Base-by-base conservation (phyloP, 2,113 vertebrate genomes). In the Fregata magnificens region DNA sequence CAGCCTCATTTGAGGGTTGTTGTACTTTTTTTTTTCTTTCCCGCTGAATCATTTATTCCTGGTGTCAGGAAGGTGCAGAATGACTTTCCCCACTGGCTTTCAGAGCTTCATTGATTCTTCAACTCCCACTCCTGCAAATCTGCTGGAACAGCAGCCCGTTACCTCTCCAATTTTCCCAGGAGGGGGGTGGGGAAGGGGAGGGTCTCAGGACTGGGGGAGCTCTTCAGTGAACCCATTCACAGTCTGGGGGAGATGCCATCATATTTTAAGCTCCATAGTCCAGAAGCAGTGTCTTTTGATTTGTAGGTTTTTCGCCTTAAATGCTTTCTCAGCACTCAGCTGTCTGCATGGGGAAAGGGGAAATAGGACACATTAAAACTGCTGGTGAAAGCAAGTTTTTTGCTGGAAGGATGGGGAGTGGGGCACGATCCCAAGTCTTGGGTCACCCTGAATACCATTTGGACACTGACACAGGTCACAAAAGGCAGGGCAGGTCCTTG, bases 51-150 rank as follows among this genome's bases (percentile, higher is more conserved):
- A 98, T 98, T 98, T 98, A 97, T 98, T 98, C 98, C 94, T 94
- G 70, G 96, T 98, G 98, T 98, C 97, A 98, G 96, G 91, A 96
- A 97, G 96, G 97, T 97, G 93, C 92, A 76, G 95, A 88, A 97
- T 74, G 53, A 95, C 95, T 97, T 97, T 97, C 77, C 96, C 83
- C 90, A 90, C 92, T 94, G 88, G 93, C 95, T 95, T 84, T 96
- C 97, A 97, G 95, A 96, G 93, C 86, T 82, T 96, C 97, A 98
- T 98, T 85, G 97, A 98, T 98, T 97, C 96, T 77, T 93, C 71
- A 94, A 58, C 94, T 95, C 82, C 91, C 73, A 95, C 82, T 96
- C 88, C 85, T 77, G 90, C 90, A 97, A 97, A 97, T 96, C 90
- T 93, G 96, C 98, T 95, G 76, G 71, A 96, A 45, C 91, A 97